Conservation (phyloP, 1,140 invertebrate species). For the Campodea augens region DNA sequence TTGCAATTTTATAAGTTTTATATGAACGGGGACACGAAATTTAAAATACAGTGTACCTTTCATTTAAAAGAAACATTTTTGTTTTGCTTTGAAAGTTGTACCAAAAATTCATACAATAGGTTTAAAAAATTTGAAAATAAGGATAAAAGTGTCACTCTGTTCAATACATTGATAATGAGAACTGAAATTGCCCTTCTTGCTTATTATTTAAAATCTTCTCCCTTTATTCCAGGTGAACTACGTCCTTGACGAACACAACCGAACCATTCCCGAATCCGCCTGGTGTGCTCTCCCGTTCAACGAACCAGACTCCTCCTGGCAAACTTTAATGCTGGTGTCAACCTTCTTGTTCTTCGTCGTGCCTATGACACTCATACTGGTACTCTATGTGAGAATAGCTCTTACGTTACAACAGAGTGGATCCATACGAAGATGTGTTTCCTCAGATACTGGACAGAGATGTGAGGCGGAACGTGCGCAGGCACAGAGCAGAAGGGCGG, state of each 20-base stretch:
- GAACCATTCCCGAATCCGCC: slow-evolving; percentile 18
- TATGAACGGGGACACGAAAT: too few relatives aligned
- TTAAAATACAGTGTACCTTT: too few relatives aligned
- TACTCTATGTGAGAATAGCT: slow-evolving; percentile 59
- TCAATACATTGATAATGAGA: too few relatives aligned
- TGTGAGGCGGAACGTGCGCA: slow-evolving; percentile 15
- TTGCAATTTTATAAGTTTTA: too few relatives aligned
- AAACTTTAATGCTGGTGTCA: slow-evolving; percentile 17
- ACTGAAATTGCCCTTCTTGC: too few relatives aligned
- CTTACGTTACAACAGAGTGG: slow-evolving; percentile 24
- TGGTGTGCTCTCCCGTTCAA: slow-evolving; percentile 22
- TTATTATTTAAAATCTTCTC: too few relatives aligned
- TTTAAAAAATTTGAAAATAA: too few relatives aligned
- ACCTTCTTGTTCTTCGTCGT: slow-evolving; percentile 63
- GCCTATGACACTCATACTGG: slow-evolving; percentile 54
- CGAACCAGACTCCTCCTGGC: slow-evolving; percentile 15
- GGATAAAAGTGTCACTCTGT: too few relatives aligned
- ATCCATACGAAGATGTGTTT: slow-evolving; percentile 14
- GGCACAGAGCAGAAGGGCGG: slow-evolving; percentile 27
- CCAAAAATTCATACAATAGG: too few relatives aligned
- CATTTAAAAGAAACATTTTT: too few relatives aligned
- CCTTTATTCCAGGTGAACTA: slow-evolving; percentile 13
- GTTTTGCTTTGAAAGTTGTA: too few relatives aligned
- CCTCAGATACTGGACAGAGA: slow-evolving; percentile 8
- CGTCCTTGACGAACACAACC: slow-evolving; percentile 4